Evolutionary conservation across 2,797 vertebrate genomes (phyloP).

Genomic region (Coreius guichenoti): DNA sequence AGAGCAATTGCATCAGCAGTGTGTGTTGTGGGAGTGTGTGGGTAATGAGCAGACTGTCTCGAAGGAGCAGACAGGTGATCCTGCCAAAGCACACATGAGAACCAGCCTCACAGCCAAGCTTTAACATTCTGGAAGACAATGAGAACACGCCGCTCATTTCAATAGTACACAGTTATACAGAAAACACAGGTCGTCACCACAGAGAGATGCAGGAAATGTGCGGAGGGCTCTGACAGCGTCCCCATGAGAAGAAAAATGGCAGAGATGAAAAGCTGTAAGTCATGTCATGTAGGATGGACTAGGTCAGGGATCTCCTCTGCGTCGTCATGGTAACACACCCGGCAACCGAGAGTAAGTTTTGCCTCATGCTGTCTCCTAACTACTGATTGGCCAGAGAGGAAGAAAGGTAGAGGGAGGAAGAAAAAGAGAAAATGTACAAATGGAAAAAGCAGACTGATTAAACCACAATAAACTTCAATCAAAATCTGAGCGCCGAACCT

Average conservation of each 20-base stretch:
- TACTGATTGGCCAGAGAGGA: constrained; percentile 56
- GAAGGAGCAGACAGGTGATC: constrained; percentile 62
- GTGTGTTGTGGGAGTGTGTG: constrained; percentile 69
- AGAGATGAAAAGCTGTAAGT: constrained; percentile 62
- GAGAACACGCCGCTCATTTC: constrained; percentile 42
- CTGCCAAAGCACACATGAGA: constrained; percentile 59
- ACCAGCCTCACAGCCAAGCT: constrained; percentile 41
- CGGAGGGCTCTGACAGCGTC: constrained; percentile 29
- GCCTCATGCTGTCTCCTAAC: constrained; percentile 61
- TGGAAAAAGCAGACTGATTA: constrained; percentile 20
- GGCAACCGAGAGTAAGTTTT: constrained; percentile 72
- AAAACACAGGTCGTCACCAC: not conserved
- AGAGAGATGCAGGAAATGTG: constrained; percentile 4
- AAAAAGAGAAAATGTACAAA: constrained; percentile 26
- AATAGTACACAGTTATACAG: not conserved
- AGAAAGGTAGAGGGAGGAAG: constrained; percentile 38
- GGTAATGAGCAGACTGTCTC: constrained; percentile 69
- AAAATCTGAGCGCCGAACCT: not conserved
- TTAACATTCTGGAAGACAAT: constrained; percentile 51
- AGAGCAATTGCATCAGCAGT: constrained; percentile 63
- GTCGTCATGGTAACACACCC: constrained; percentile 76
- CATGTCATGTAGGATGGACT: constrained; percentile 66
- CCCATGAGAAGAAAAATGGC: constrained; percentile 24
- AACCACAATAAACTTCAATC: constrained; percentile 3
- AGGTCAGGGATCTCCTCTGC: constrained; percentile 75